These are phyloP conservation scores for Polypedilum pembai DNA, from an alignment of 1,140 invertebrate genomes.

Conservation along the genomic window DNA sequence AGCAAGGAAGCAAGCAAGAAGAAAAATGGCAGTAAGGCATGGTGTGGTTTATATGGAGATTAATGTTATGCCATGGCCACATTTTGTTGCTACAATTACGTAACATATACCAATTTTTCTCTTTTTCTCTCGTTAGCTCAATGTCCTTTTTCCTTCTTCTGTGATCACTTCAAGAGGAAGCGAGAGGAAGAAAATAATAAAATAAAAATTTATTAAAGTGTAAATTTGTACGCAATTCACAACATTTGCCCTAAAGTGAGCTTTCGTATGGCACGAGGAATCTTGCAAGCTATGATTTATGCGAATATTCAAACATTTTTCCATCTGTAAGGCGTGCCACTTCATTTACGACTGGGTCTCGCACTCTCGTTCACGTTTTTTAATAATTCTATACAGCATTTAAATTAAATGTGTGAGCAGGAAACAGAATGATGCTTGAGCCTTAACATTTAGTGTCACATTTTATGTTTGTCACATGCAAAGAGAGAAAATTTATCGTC, in stretches of 20 bases:
- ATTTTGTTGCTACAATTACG: not conserved
- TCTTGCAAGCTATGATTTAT: not conserved
- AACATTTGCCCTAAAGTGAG: not conserved
- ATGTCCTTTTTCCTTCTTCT: not conserved
- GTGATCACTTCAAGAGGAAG: not conserved
- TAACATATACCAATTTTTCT: not conserved
- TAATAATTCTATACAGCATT: conserved; percentile 5
- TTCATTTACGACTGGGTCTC: not conserved
- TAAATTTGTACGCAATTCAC: not conserved
- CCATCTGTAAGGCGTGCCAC: not conserved
- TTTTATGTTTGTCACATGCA: conserved; percentile 5
- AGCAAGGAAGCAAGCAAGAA: not conserved
- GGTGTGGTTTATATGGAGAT: not conserved
- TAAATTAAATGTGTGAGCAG: not conserved
- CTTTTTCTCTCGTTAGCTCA: not conserved
- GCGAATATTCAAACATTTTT: not conserved
- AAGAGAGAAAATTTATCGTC: not conserved
- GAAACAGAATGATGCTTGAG: not conserved
- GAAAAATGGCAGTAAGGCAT: conserved; percentile 16
- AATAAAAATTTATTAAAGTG: conserved; percentile 8
- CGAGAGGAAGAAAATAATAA: not conserved
- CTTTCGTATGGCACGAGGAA: not conserved
- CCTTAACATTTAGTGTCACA: conserved; percentile 3
- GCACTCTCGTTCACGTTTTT: not conserved
- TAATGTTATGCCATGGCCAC: not conserved